Evolutionary conservation across 2,888 invertebrate species (phyloP).

Genomic region (Junonia oenone): DNA sequence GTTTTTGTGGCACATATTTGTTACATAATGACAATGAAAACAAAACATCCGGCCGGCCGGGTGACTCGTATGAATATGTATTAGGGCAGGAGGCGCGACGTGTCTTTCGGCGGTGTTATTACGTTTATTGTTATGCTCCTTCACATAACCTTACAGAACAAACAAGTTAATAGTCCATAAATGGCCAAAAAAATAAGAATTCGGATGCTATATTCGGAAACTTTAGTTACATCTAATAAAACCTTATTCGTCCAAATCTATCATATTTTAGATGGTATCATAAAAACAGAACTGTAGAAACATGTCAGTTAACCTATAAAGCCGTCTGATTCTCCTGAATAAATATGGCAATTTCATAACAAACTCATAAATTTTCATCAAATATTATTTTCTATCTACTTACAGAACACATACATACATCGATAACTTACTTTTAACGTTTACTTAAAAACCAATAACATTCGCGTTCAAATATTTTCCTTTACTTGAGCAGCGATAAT

Average conservation of each 20-base stretch:
- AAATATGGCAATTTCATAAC: no score
- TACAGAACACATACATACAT: neutral
- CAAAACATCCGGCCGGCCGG: slow-evolving; percentile 39
- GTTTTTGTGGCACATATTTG: neutral
- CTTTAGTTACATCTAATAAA: no score
- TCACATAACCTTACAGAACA: neutral
- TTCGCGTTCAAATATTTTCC: neutral
- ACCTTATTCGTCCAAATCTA: no score
- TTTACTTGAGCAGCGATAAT: neutral
- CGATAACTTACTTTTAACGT: no score
- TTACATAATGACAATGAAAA: slow-evolving; percentile 25
- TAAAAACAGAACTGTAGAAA: no score
- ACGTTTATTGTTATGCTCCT: slow-evolving; percentile 38
- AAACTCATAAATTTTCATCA: no score
- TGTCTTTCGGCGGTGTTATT: slow-evolving; percentile 47
- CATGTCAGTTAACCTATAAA: no score
- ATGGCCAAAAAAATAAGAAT: neutral
- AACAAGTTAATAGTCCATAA: neutral
- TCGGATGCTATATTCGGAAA: no score
- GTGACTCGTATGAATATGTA: slow-evolving; percentile 65
- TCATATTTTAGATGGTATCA: no score
- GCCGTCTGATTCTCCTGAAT: no score
- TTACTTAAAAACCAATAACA: neutral
- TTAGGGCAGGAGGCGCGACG: slow-evolving; percentile 59
- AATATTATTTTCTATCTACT: neutral